Conservation (phyloP, 2,113 vertebrate genomes). For the Genyomyrus donnyi region DNA sequence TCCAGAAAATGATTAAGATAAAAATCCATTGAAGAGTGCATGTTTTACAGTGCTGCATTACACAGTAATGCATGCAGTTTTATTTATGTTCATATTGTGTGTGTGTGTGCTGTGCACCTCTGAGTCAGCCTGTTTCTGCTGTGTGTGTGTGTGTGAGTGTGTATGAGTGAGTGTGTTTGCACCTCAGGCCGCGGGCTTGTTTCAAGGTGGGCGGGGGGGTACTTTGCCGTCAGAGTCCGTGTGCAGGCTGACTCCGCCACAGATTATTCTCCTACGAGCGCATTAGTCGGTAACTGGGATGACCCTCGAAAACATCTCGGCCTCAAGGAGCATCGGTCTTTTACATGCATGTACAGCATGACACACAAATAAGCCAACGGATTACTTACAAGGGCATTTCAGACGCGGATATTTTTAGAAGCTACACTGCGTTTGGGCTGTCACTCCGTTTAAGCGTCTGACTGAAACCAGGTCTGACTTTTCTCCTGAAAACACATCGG, state of each 20-base stretch:
- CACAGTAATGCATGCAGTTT: neutral
- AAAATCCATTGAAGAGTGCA: neutral
- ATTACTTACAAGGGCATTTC: neutral
- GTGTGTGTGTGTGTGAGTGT: neutral
- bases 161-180: neutral
- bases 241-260: neutral
- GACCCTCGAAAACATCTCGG: neutral
- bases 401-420: neutral
- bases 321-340: neutral
- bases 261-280: neutral
- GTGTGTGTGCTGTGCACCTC: neutral
- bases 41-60: neutral
- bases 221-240: neutral
- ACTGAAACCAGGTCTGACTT: neutral
- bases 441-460: neutral
- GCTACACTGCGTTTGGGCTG: neutral
- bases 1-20: neutral
- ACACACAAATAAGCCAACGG: neutral
- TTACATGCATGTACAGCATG: neutral
- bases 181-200: neutral
- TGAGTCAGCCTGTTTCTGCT: neutral
- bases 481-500: neutral
- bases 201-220: neutral
- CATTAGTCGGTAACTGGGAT: neutral
- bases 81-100: neutral